Evolutionary conservation across 30 jellyfish, hydroid and myxozoan genomes (phyloP).

Genomic region (Phacellophora camtschatica): DNA sequence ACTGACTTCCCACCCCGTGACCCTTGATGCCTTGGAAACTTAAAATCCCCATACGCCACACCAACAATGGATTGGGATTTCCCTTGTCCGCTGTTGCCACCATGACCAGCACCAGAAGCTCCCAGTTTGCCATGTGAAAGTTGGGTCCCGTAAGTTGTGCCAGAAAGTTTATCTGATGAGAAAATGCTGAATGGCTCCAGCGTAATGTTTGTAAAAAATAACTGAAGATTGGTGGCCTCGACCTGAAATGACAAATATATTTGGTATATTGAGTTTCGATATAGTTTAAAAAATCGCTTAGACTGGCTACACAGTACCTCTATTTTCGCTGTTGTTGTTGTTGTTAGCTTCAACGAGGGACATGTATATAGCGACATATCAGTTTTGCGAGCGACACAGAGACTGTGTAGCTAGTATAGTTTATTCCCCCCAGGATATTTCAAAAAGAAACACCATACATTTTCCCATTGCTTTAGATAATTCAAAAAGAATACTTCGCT

Average conservation of each 20-base stretch:
- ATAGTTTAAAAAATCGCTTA: too few species aligned
- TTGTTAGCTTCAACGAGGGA: too few species aligned
- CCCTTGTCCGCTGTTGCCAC: constrained; percentile 71
- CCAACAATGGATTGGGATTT: constrained; percentile 36
- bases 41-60: constrained; percentile 52
- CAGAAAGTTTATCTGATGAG: constrained; percentile 39
- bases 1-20: constrained; percentile 53
- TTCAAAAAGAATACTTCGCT: too few species aligned
- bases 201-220: constrained; percentile 38
- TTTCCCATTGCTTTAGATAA: too few species aligned
- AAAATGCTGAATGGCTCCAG: constrained; percentile 53
- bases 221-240: constrained; percentile 48
- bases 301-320: too few species aligned
- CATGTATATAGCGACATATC: too few species aligned
- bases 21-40: constrained; percentile 54
- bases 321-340: too few species aligned
- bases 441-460: too few species aligned
- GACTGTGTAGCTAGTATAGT: too few species aligned
- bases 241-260: constrained; percentile 8
- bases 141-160: constrained; percentile 21
- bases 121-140: background rate
- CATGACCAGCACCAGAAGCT: constrained; percentile 64
- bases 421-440: too few species aligned
- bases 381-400: too few species aligned
- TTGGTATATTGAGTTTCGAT: too few species aligned